These are phyloP conservation scores for Mirounga angustirostris DNA, from an alignment of 2,113 vertebrate genomes.

Conservation along the genomic window DNA sequence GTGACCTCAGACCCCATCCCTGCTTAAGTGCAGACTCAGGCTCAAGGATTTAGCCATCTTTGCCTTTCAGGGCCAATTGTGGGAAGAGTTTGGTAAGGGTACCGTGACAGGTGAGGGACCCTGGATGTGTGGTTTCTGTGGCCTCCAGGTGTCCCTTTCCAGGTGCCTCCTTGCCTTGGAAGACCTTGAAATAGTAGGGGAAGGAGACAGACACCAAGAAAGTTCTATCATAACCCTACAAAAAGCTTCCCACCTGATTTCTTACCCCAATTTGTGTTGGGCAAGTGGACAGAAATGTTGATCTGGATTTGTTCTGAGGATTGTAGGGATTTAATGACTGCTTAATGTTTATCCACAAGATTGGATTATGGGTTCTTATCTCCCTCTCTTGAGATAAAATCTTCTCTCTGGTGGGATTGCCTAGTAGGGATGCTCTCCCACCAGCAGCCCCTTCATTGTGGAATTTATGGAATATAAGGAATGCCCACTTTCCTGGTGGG, in stretches of 20 bases:
- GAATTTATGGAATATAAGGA: neutral
- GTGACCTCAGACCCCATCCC: neutral
- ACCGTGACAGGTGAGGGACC: neutral
- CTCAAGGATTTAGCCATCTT: neutral
- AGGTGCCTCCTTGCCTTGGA: neutral
- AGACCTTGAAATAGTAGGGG: neutral
- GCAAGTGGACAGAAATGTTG: conserved; percentile 70
- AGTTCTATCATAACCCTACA: neutral
- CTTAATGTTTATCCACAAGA: conserved; percentile 71
- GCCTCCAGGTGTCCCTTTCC: neutral
- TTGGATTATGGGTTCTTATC: conserved; percentile 67
- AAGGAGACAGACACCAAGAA: neutral
- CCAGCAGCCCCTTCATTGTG: neutral
- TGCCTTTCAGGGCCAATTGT: neutral
- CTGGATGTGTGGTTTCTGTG: neutral
- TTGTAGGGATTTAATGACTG: conserved; percentile 70
- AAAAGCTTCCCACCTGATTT: neutral
- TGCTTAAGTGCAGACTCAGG: neutral
- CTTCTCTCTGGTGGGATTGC: neutral
- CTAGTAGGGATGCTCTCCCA: neutral
- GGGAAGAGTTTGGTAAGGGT: neutral
- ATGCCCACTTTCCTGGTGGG: neutral
- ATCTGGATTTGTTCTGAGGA: conserved; percentile 78
- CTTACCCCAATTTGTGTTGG: conserved; percentile 57
- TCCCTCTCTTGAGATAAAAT: conserved; percentile 46